These are phyloP conservation scores for Eupithecia exiguata DNA, from an alignment of 2,888 invertebrate species.

Conservation along the genomic window DNA sequence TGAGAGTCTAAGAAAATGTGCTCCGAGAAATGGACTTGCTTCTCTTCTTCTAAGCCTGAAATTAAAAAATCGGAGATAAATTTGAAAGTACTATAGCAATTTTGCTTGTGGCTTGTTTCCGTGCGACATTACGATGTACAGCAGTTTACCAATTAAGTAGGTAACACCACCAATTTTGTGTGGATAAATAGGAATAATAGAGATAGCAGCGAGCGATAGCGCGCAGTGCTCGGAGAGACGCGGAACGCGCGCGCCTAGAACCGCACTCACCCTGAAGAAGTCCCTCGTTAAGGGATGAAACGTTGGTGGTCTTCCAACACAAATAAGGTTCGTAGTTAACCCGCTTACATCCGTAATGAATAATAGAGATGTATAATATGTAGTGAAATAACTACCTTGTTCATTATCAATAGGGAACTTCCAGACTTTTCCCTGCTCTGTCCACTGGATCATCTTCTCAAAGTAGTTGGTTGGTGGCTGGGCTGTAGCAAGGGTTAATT, in stretches of 20 bases:
- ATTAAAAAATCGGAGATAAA: neutral
- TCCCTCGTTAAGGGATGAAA: too few species aligned
- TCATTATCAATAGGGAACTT: slow-evolving; percentile 99
- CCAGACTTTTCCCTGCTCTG: slow-evolving; percentile 97
- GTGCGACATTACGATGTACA: neutral
- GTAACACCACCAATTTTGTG: neutral
- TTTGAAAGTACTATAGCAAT: neutral
- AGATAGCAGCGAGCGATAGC: too few species aligned
- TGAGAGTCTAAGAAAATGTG: slow-evolving; percentile 96
- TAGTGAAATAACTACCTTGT: slow-evolving; percentile 89
- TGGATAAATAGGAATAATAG: neutral
- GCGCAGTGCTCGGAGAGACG: too few species aligned
- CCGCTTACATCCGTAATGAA: too few species aligned
- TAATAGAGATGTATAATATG: too few species aligned
- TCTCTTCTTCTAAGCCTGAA: slow-evolving; percentile 86
- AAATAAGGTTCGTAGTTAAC: too few species aligned
- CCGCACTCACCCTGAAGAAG: too few species aligned
- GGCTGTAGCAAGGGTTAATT: slow-evolving; percentile 86
- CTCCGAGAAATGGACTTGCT: slow-evolving; percentile 92
- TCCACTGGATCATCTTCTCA: slow-evolving; percentile 97
- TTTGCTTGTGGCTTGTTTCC: neutral
- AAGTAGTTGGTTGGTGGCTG: slow-evolving; percentile 94
- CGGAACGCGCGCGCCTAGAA: too few species aligned
- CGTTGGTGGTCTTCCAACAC: too few species aligned
- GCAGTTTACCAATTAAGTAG: neutral